Conservation (phyloP, 2,113 vertebrate species). For the Nyctereutes procyonoides region DNA sequence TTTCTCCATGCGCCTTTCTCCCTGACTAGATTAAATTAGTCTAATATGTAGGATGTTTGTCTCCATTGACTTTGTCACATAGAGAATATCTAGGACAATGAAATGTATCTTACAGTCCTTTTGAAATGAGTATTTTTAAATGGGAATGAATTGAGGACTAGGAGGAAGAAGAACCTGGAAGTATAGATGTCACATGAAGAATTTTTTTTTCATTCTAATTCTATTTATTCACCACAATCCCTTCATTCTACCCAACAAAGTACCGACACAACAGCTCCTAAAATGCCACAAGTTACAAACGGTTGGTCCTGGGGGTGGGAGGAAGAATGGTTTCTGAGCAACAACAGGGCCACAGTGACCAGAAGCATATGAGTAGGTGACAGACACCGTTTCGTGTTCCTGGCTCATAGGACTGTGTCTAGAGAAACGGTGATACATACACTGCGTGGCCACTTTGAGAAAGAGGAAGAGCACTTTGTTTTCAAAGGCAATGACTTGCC, state of each 20-base stretch:
- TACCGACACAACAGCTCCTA: conserved; percentile 85
- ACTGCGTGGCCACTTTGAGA: not conserved
- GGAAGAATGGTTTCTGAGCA: not conserved
- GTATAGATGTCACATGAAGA: not conserved
- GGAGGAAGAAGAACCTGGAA: not conserved
- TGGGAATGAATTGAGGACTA: not conserved
- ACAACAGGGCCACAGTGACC: not conserved
- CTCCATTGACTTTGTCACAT: not conserved
- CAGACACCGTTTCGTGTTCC: not conserved
- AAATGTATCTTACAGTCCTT: not conserved
- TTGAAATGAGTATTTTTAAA: not conserved
- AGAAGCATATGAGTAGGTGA: rapidly evolving
- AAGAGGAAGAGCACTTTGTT: not conserved
- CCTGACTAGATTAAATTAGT: not conserved
- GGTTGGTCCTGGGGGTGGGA: not conserved
- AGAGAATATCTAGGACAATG: not conserved
- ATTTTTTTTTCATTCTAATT: conserved; percentile 14
- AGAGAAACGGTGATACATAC: not conserved
- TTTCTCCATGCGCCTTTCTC: not conserved
- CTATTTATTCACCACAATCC: conserved; percentile 85
- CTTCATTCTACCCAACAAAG: conserved; percentile 80
- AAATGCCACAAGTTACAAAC: conserved; percentile 83
- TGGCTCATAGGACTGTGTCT: not conserved
- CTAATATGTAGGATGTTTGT: not conserved
- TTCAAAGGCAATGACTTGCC: not conserved